These are phyloP conservation scores for Hyposmocoma kahamanoa DNA, from an alignment of 1,140 invertebrate species.

Conservation along the genomic window DNA sequence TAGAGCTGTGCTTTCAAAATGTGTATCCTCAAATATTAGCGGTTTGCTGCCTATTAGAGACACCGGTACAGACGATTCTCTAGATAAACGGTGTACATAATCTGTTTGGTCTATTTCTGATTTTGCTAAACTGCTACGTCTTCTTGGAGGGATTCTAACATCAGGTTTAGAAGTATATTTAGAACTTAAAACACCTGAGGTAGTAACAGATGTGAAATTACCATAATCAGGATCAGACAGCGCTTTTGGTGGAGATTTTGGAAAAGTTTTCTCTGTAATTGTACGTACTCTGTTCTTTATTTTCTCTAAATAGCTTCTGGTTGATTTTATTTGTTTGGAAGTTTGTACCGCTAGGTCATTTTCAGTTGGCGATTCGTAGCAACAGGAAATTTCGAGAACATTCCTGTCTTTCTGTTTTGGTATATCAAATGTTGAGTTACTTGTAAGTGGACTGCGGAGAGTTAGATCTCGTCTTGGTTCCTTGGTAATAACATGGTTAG, in stretches of 20 bases:
- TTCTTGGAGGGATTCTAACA: constrained; percentile 33
- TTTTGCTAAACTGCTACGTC: constrained; percentile 75
- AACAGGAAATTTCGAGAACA: constrained; percentile 76
- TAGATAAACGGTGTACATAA: constrained; percentile 66
- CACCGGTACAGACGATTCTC: constrained; percentile 57
- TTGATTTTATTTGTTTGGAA: constrained; percentile 67
- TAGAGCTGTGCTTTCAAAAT: constrained; percentile 59
- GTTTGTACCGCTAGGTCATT: constrained; percentile 59
- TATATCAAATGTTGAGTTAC: constrained; percentile 37
- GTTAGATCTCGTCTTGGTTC: constrained; percentile 48
- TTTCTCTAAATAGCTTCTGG: constrained; percentile 75
- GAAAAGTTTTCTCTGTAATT: constrained; percentile 69
- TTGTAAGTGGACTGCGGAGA: constrained; percentile 32
- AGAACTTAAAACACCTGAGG: constrained; percentile 75
- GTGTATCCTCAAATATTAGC: constrained; percentile 31
- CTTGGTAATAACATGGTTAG: constrained; percentile 46
- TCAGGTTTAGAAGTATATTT: constrained; percentile 36
- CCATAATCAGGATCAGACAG: constrained; percentile 62
- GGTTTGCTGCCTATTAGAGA: constrained; percentile 45
- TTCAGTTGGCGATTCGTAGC: constrained; percentile 72
- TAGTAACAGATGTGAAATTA: constrained; percentile 76
- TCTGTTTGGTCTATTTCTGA: constrained; percentile 76
- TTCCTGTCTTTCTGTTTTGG: constrained; percentile 71
- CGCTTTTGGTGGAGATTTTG: constrained; percentile 53
- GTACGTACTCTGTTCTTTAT: constrained; percentile 74